A percentile compares a stretch with the other conserved stretches of the same genome.
These are phyloP conservation scores for Agelaius tricolor DNA, from an alignment of 2,113 vertebrate genomes.

Conservation along the genomic window DNA sequence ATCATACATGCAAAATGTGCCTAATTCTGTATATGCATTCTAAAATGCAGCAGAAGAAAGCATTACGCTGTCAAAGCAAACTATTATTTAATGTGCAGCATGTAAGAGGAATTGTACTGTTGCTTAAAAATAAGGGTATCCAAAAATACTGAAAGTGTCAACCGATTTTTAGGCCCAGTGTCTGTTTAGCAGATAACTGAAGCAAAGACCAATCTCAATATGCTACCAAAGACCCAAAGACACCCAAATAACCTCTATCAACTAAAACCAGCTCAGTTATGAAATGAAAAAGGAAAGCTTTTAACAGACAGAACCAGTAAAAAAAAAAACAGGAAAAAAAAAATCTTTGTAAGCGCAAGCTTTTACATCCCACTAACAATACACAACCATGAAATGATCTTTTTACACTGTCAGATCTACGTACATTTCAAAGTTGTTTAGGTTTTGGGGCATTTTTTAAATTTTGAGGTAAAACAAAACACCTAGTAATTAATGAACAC, in stretches of 20 bases:
- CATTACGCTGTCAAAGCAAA: background rate
- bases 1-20: background rate
- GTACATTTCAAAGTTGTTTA: background rate
- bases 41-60: background rate
- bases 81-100: background rate
- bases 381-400: background rate
- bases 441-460: background rate
- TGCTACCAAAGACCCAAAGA: background rate
- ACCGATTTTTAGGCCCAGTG: background rate
- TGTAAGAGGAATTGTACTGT: background rate
- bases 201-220: background rate
- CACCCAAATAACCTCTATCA: background rate
- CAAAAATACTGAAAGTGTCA: background rate
- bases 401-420: background rate
- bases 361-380: background rate
- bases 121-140: background rate
- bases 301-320: background rate
- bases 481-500: background rate
- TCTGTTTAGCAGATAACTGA: background rate
- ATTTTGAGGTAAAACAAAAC: background rate
- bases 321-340: background rate
- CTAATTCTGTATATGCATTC: background rate
- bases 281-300: background rate
- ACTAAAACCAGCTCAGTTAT: background rate
- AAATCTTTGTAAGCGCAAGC: background rate